These are phyloP conservation scores for Crotophaga sulcirostris DNA, from an alignment of 2,113 vertebrate genomes.

Conservation along the genomic window DNA sequence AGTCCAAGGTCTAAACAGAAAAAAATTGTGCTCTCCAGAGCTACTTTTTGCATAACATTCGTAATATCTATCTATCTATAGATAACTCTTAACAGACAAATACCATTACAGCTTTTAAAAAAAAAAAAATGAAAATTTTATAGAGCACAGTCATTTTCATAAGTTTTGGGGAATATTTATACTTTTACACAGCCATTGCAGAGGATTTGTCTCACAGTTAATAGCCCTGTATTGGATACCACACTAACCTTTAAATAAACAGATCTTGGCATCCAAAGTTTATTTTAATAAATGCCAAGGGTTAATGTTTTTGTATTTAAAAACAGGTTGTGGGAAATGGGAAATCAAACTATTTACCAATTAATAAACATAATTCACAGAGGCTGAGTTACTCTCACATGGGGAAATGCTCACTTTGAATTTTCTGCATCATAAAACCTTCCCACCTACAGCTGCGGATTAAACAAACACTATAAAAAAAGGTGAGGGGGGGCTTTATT, in stretches of 20 bases:
- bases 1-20: neutral
- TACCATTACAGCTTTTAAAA: neutral
- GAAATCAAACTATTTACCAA: neutral
- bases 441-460: neutral
- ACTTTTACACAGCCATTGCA: neutral
- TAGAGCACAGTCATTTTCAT: neutral
- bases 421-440: neutral
- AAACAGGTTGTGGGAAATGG: neutral
- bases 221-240: neutral
- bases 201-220: neutral
- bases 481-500: neutral
- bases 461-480: neutral
- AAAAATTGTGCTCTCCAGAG: neutral
- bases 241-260: neutral
- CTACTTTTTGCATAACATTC: neutral
- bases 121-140: neutral
- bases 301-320: neutral
- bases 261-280: neutral
- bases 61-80: neutral
- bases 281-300: neutral
- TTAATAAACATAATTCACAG: neutral
- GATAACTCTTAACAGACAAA: neutral
- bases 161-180: neutral
- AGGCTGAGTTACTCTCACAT: neutral
- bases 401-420: neutral